Percentiles rank a stretch among this genome's conserved stretches.
Conservation (phyloP, 1,140 invertebrate genomes). For the Drosophila virilis region DNA sequence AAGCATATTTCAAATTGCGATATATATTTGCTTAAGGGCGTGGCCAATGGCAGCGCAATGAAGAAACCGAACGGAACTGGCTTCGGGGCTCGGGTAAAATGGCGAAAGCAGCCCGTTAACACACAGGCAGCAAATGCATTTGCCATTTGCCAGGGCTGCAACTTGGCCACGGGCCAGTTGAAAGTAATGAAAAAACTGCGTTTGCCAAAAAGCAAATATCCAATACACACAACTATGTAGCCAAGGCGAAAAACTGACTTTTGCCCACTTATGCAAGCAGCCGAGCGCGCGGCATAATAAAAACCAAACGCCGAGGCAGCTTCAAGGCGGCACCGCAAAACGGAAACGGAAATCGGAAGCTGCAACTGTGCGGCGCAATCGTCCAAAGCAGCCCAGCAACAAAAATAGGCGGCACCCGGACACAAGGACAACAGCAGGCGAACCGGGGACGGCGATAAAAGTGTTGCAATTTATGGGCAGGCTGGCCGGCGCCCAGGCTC, state of each 20-base stretch:
- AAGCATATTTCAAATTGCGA: slow-evolving; percentile 68
- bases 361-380: slow-evolving; percentile 72
- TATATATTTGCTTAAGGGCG: slow-evolving; percentile 56
- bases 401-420: slow-evolving; percentile 70
- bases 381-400: slow-evolving; percentile 42
- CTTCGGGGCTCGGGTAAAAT: slow-evolving; percentile 20
- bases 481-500: slow-evolving; percentile 61
- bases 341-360: slow-evolving; percentile 81
- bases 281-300: slow-evolving; percentile 73
- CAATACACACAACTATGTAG: slow-evolving; percentile 54
- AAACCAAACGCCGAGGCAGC: slow-evolving; percentile 65
- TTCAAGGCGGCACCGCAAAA: slow-evolving; percentile 76
- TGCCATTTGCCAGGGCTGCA: slow-evolving; percentile 62
- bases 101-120: slow-evolving; percentile 48
- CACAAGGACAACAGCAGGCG: slow-evolving; percentile 42
- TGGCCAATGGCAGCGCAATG: slow-evolving; percentile 53
- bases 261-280: slow-evolving; percentile 78
- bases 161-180: slow-evolving; percentile 71
- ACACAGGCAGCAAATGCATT: slow-evolving; percentile 67
- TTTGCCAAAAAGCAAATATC: slow-evolving; percentile 72
- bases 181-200: slow-evolving; percentile 80
- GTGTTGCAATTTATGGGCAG: slow-evolving; percentile 81
- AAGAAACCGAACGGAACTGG: slow-evolving; percentile 44
- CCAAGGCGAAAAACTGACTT: slow-evolving; percentile 68
- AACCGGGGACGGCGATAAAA: slow-evolving; percentile 63